These are phyloP conservation scores for Dipodomys merriami DNA, from an alignment of 2,113 vertebrate species.

Conservation along the genomic window DNA sequence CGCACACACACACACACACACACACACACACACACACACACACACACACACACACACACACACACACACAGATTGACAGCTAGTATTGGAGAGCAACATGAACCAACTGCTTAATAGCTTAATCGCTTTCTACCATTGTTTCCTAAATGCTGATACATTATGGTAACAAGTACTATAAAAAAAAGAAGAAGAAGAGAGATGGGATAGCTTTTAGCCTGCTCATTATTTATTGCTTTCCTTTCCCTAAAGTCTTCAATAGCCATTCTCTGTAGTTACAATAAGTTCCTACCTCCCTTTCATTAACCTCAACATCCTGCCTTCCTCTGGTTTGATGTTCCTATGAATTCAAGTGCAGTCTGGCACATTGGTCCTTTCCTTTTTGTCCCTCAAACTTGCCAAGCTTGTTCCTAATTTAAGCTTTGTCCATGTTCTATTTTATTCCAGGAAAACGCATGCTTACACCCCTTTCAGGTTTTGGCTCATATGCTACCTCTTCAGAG, in stretches of 20 bases:
- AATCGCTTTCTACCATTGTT: neutral
- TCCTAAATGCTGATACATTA: neutral
- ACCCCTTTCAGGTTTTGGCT: neutral
- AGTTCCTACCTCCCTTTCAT: neutral
- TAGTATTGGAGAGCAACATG: neutral
- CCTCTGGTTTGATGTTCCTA: neutral
- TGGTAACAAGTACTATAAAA: conserved; percentile 40
- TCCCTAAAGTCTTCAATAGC: conserved; percentile 27
- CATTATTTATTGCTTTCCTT: neutral
- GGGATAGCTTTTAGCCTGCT: neutral
- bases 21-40: no score
- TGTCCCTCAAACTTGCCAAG: neutral
- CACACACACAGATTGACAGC: neutral
- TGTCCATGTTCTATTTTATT: neutral
- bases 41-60: no score
- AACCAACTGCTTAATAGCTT: conserved; percentile 31
- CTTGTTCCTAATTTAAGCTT: conserved; percentile 24
- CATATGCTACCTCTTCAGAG: neutral
- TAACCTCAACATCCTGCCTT: neutral
- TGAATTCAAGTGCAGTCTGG: neutral
- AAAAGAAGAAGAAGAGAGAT: neutral
- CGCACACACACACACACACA: no score
- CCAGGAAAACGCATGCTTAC: neutral
- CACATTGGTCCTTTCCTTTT: neutral
- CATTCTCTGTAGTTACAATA: conserved; percentile 22